These are phyloP conservation scores for Myrmecobius fasciatus DNA, from an alignment of 2,113 vertebrate species.

Conservation along the genomic window DNA sequence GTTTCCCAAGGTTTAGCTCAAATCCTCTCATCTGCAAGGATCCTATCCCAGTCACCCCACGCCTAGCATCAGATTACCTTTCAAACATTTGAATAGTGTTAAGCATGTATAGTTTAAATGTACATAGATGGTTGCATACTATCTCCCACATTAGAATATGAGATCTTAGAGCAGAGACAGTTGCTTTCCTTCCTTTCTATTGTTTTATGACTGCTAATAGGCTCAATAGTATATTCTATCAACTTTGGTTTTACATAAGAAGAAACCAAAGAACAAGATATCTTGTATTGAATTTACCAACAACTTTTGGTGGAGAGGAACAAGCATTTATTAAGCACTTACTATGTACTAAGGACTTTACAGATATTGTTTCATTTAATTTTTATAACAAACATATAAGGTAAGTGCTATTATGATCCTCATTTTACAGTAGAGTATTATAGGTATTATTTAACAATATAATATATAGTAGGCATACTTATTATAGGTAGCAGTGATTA, in stretches of 20 bases:
- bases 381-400: no score
- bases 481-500: no score
- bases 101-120: neutral
- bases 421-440: neutral
- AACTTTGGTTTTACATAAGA: neutral
- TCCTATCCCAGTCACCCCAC: neutral
- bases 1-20: neutral
- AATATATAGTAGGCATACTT: no score
- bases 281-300: neutral
- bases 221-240: neutral
- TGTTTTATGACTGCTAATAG: neutral
- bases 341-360: neutral
- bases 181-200: neutral
- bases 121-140: neutral
- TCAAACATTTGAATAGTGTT: neutral
- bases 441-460: neutral
- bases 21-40: neutral
- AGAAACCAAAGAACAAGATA: neutral
- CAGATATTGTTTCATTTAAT: no score
- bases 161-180: neutral
- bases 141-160: neutral
- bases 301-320: neutral
- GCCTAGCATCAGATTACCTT: neutral
- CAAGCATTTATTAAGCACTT: neutral
- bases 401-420: neutral